phyloP scores from a whole-genome alignment of 2,113 vertebrate genomes.

The Sula dactylatra region DNA sequence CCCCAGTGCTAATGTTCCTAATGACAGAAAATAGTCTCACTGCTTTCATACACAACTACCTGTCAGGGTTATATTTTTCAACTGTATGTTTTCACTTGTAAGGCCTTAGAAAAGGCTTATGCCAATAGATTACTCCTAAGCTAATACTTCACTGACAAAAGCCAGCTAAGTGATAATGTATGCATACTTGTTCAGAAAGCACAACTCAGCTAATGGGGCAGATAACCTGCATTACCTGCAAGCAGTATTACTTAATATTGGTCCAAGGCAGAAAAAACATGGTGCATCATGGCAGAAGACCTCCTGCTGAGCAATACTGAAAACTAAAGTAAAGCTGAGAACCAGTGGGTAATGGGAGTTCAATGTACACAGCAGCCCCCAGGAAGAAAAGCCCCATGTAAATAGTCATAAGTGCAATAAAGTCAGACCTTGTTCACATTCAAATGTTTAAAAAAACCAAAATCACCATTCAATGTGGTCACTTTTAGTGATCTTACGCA shows the following conservation, averaged over 20 bases:
- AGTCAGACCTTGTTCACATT: background rate
- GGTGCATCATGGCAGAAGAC: background rate
- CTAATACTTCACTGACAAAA: background rate
- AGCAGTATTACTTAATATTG: background rate
- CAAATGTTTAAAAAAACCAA: background rate
- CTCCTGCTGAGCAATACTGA: background rate
- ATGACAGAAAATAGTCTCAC: background rate
- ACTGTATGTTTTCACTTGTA: background rate
- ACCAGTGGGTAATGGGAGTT: background rate
- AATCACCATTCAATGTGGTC: background rate
- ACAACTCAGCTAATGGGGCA: background rate
- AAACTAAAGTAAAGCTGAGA: background rate
- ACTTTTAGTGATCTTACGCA: background rate
- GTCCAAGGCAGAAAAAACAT: background rate
- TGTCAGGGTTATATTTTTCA: background rate
- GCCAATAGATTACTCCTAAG: background rate
- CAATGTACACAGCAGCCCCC: background rate
- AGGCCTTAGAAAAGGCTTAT: background rate
- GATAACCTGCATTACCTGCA: background rate
- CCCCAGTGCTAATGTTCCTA: fast-evolving
- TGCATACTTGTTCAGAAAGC: background rate
- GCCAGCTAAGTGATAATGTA: background rate
- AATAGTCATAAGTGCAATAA: background rate
- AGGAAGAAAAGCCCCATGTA: background rate
- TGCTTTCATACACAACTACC: background rate